Evolutionary conservation across 2,113 vertebrate genomes (phyloP), one percentile per base, ranked within the genome.

Genomic region (Hemiprocne comata): DNA sequence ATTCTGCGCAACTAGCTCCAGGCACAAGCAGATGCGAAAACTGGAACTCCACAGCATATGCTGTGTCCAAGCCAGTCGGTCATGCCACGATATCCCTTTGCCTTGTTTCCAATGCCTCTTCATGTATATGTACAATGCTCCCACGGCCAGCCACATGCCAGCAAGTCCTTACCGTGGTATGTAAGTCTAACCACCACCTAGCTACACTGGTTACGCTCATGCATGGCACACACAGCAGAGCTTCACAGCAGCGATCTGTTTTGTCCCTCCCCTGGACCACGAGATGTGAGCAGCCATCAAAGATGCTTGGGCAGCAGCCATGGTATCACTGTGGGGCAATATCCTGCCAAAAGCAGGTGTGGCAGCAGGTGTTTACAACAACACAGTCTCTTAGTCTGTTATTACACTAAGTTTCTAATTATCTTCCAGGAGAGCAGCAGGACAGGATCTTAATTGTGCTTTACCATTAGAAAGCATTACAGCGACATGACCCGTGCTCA

Each of bases 371-470:
- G 57, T 57, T 94, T 94, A 92, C 83, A 82, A 92, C 70, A 93
- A 73, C 91, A 70, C 0, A 0, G 44, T 40, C 67, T 80, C 55
- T 66, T 84, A 2, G 0, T 75, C 74, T 60, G 40, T 81, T 94
- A 92, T 90, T 92, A 92, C 25, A 14, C 60, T 55, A 92, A 82
- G 50, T 42, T 70, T 77, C 80, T 95, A 96, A 97, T 97, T 96
- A 97, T 78, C 70, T 72, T 85, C 44, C 73, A 78, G 76, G 44
- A 9, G 64, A 92, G 91, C 65, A 78, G 88, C 85, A 87, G 61
- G 78, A 91, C 89, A 89, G 85, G 87, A 87, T 85, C 64, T 67
- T 96, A 96, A 96, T 95, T 96, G 57, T 46, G n/a, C 17, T 89
- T 67, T 53, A 34, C 90, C 53, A 91, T 92, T 89, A 85, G 62